phyloP scores from a whole-genome alignment of 2,888 invertebrate species.

The Malthinus seriepunctatus region DNA sequence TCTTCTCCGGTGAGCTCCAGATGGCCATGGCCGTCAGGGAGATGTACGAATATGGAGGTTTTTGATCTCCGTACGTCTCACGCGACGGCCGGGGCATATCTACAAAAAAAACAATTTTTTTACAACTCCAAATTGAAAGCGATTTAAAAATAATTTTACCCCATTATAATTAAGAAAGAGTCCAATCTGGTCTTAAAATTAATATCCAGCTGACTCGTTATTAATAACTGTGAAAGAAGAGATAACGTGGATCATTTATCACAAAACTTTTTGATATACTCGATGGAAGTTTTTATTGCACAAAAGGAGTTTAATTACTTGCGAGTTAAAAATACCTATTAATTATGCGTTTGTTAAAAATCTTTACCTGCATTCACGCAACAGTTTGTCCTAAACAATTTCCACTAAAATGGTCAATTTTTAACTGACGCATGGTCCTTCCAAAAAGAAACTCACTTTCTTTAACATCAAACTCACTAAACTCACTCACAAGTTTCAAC shows the following conservation, averaged over 20 bases:
- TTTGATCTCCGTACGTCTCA: constrained; percentile 95
- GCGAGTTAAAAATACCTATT: background rate
- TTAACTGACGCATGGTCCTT: constrained; percentile 7
- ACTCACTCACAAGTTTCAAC: background rate
- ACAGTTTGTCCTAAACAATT: constrained; percentile 12
- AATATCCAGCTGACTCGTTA: constrained; percentile 39
- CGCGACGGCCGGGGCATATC: constrained; percentile 91
- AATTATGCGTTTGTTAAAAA: background rate
- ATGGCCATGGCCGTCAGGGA: constrained; percentile 98
- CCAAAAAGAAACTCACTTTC: background rate
- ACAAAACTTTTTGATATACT: constrained; percentile 10
- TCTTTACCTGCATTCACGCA: constrained; percentile 19
- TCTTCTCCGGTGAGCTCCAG: constrained; percentile 93
- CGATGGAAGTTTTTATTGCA: background rate
- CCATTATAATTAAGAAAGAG: constrained; percentile 1
- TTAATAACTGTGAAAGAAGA: constrained; percentile 36
- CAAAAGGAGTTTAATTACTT: too few relatives aligned
- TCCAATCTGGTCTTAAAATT: constrained; percentile 35
- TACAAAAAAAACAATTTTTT: constrained; percentile 12
- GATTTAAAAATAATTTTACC: too few relatives aligned
- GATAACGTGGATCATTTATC: constrained; percentile 32
- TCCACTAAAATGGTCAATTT: constrained; percentile 2
- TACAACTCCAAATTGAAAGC: background rate
- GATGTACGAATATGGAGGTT: constrained; percentile 97
- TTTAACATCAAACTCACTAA: constrained; percentile 1